Evolutionary conservation across 2,888 invertebrate species (phyloP), one percentile per base, ranked within the genome.

Genomic region (Apodemia hepburni): DNA sequence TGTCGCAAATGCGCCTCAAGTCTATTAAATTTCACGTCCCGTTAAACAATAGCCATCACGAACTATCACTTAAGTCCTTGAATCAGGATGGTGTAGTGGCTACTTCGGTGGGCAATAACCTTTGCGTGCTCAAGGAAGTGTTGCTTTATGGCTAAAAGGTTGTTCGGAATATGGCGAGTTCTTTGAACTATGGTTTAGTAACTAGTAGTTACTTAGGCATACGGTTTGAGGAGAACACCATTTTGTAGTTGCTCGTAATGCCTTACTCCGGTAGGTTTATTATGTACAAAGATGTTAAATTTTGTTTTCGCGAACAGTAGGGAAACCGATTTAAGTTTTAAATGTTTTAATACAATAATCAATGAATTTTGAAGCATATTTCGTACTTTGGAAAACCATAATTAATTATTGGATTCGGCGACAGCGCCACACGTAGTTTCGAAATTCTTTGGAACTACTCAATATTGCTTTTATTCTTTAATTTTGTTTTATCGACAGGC

Each of bases 61-160:
- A 57, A 42, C 54, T 57, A 15, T 59, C 62, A 62, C 62, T 62
- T 58, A 58, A 45, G 62, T 58, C 45, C 45, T 58, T 59, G 45
- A 57, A 61, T 35, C 57, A 18, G 58, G 61, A 60, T 61, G n/a
- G 35, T 61, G 18, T 29, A 47, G 60, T 54, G 47, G 29, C 45
- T 65, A 59, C 69, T 69, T 49, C 61, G 65, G 60, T 69, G 67
- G 66, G 62, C 68, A 67, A 67, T 66, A 65, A 69, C 66, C 69
- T 68, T 64, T 59, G 61, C 51, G 51, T 59, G 57, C n/a, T 63
- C 60, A 64, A 66, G 68, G 68, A 57, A 57, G 29, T 47, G 47
- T 47, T 47, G 47, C 47, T 57, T 57, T 57, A 29, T 29, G 29
- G 15, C 8, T 29, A 27, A 57, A 54, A 57, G 29, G 57, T 57